Percentiles rank a stretch among this genome's conserved stretches.
These are phyloP conservation scores for Alviniconcha strummeri DNA, from an alignment of 2,888 invertebrate genomes.

Conservation along the genomic window DNA sequence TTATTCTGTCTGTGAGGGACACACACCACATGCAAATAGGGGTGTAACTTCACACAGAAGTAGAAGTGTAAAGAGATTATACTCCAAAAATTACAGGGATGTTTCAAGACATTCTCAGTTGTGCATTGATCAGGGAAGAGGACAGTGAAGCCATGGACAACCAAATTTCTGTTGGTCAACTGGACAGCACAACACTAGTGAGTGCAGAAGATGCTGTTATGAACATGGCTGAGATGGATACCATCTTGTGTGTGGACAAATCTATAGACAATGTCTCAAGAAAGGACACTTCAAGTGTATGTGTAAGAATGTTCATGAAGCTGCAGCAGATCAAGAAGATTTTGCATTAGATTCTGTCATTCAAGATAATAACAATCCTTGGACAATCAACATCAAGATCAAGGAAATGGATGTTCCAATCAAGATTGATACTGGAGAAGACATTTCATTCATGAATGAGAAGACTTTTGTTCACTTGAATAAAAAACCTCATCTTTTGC, in stretches of 20 bases:
- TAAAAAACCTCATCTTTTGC: not conserved
- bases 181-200: no score
- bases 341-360: not conserved
- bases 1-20: no score
- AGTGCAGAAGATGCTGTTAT: not conserved
- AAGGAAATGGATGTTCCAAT: not conserved
- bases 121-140: no score
- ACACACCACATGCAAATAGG: no score
- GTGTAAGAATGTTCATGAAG: not conserved
- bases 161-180: no score
- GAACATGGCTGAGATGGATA: not conserved
- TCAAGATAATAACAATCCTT: not conserved
- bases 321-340: not conserved
- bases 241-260: not conserved
- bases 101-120: no score
- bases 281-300: not conserved
- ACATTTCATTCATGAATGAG: not conserved
- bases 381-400: not conserved
- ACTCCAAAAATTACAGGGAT: no score
- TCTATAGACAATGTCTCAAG: not conserved
- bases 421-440: conserved; percentile 3
- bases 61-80: no score
- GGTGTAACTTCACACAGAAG: no score
- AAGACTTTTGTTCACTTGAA: not conserved
- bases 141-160: no score